Base-by-base conservation (phyloP, 2,888 invertebrate genomes). In the Ceramica pisi region DNA sequence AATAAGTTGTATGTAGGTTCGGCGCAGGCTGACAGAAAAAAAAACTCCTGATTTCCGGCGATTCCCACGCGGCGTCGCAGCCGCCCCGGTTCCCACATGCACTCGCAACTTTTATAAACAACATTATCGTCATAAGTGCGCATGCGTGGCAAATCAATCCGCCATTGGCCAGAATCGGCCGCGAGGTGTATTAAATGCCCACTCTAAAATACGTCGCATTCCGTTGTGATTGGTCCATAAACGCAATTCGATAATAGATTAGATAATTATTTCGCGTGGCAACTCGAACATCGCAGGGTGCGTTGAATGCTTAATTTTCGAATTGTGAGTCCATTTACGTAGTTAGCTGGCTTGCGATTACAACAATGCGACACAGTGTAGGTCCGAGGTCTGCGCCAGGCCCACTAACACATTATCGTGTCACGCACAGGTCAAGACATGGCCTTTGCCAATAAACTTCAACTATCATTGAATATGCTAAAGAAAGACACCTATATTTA, bases 81-180 rank as follows among this genome's bases (percentile, higher is more conserved):
- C 83, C 92, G 94, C 90, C 90, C 95, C 88, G 89, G 88, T 95
- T 95, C 95, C 90, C 95, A 95, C 93, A 92, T 89, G 89, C 89
- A 89, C 89, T 90, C 86, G 85, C 88, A 81, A 83, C 85, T 91
- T 90, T 89, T 91, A 90, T 88, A 90, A 89, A 89, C 90, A 89
- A 89, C 89, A 92, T 92, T 92, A 89, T 87, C 90, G 90, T 91
- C 90, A 89, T 86, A 90, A 88, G 87, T 86, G 89, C 92, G 92
- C 92, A 90, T 93, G 94, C 92, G 93, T 89, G 87, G 86, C 87
- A 90, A 91, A 90, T 91, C 89, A 89, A 90, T 88, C 89, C 81
- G 82, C 90, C 82, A 94, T 92, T 93, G 93, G 93, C 86, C 88
- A 88, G 90, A 90, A 90, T 88, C 85, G 73, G 80, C 78, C 80